phyloP scores from a whole-genome alignment of 2,797 vertebrate species.

The Myripristis murdjan region DNA sequence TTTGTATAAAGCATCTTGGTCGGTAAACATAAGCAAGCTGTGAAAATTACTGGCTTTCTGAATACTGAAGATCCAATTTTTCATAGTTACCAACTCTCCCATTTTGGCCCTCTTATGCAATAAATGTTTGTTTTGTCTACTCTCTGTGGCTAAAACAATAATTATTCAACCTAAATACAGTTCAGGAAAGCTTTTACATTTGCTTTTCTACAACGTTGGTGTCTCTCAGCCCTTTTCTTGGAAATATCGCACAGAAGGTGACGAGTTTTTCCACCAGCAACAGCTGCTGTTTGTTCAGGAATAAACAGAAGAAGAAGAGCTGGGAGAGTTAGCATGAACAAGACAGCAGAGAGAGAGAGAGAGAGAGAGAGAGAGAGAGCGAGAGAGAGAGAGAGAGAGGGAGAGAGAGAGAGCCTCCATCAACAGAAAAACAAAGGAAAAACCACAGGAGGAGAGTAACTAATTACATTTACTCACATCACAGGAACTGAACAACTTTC shows the following conservation, averaged over 20 bases:
- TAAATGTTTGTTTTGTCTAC: slow-evolving; percentile 6
- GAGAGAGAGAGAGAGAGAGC: slow-evolving; percentile 9
- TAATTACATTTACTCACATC: too few relatives aligned
- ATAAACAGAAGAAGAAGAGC: slow-evolving; percentile 13
- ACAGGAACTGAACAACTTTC: too few relatives aligned
- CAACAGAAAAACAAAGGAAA: too few relatives aligned
- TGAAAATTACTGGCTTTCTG: not conserved
- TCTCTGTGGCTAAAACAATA: not conserved
- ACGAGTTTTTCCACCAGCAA: slow-evolving; percentile 1
- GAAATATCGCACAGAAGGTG: slow-evolving; percentile 2
- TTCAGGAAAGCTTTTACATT: not conserved
- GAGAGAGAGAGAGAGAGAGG: too few relatives aligned
- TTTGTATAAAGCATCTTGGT: not conserved
- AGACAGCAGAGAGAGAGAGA: slow-evolving; percentile 12
- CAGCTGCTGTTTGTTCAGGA: slow-evolving; percentile 19
- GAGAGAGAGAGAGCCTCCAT: too few relatives aligned
- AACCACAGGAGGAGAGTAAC: too few relatives aligned
- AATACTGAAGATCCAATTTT: too few relatives aligned
- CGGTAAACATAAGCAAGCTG: not conserved
- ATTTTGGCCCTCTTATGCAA: not conserved
- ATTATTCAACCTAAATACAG: not conserved
- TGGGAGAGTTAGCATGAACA: too few relatives aligned
- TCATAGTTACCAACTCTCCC: too few relatives aligned
- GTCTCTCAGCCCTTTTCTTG: too few relatives aligned
- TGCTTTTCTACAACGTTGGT: not conserved